Evolutionary conservation across 2,797 vertebrate species (phyloP).

Genomic region (Neopelma chrysocephalum): DNA sequence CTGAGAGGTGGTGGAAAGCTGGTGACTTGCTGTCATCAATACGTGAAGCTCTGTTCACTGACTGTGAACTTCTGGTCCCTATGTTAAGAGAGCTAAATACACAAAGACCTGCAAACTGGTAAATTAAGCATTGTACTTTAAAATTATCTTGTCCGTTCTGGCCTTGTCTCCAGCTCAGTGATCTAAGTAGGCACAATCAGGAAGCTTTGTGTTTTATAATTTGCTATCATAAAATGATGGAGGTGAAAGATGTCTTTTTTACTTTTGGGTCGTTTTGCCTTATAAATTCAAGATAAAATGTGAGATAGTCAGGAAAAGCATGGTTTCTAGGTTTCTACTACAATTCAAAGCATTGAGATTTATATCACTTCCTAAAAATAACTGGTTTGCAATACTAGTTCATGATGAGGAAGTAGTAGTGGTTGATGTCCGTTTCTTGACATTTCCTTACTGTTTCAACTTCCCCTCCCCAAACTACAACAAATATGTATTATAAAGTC

Average conservation of each 20-base stretch:
- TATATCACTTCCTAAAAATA: background rate
- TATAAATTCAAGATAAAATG: background rate
- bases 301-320: background rate
- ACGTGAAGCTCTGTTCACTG: accelerated
- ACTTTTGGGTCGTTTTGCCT: background rate
- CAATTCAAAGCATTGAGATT: background rate
- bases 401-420: background rate
- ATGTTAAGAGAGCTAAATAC: background rate
- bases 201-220: background rate
- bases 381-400: background rate
- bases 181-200: background rate
- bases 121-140: background rate
- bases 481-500: background rate
- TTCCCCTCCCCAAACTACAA: background rate
- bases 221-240: background rate
- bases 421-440: background rate
- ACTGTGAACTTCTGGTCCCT: background rate
- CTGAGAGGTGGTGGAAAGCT: accelerated
- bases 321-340: background rate
- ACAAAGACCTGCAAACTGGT: background rate
- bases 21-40: background rate
- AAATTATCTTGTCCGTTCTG: background rate
- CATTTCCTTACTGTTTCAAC: background rate
- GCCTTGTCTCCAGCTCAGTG: background rate
- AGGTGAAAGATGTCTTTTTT: background rate